Percentiles rank a stretch among this genome's conserved stretches.
Conservation (phyloP, 2,888 invertebrate genomes). For the Eupithecia pulchellata region DNA sequence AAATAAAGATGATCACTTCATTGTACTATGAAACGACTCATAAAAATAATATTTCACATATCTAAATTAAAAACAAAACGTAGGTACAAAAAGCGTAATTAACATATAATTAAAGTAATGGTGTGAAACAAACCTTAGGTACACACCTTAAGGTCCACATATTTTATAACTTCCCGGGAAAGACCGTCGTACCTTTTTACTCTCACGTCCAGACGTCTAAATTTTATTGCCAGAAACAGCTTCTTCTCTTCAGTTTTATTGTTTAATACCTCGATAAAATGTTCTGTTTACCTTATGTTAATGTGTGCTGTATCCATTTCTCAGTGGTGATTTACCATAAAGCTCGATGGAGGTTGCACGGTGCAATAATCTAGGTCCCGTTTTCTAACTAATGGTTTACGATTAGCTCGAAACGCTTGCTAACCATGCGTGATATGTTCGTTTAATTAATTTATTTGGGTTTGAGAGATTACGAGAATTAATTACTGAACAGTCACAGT, state of each 20-base stretch:
- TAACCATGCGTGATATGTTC: slow-evolving; percentile 31
- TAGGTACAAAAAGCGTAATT: too few species aligned
- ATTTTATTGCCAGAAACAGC: slow-evolving; percentile 3
- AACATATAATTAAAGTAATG: background rate
- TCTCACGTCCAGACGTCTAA: background rate
- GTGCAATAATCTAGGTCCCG: slow-evolving; percentile 30
- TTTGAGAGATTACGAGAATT: slow-evolving; percentile 21
- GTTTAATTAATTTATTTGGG: slow-evolving; percentile 25
- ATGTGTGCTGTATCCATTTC: background rate
- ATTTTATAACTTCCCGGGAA: background rate
- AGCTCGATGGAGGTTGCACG: slow-evolving; percentile 28
- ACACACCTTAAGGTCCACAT: background rate
- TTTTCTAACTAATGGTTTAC: slow-evolving; percentile 35
- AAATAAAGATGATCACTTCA: too few species aligned
- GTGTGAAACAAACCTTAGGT: background rate
- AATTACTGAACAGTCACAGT: slow-evolving; percentile 22
- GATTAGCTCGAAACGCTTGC: slow-evolving; percentile 30
- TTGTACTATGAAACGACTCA: too few species aligned
- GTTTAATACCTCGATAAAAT: background rate
- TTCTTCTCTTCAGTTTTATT: background rate
- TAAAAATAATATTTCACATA: too few species aligned
- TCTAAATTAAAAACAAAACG: too few species aligned
- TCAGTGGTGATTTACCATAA: slow-evolving; percentile 30
- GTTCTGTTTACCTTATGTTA: slow-evolving; percentile 1
- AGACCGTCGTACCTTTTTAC: background rate